A percentile compares a stretch with the other conserved stretches of the same genome.
These are phyloP conservation scores for Chesias legatella DNA, from an alignment of 2,888 invertebrate species.

Conservation along the genomic window DNA sequence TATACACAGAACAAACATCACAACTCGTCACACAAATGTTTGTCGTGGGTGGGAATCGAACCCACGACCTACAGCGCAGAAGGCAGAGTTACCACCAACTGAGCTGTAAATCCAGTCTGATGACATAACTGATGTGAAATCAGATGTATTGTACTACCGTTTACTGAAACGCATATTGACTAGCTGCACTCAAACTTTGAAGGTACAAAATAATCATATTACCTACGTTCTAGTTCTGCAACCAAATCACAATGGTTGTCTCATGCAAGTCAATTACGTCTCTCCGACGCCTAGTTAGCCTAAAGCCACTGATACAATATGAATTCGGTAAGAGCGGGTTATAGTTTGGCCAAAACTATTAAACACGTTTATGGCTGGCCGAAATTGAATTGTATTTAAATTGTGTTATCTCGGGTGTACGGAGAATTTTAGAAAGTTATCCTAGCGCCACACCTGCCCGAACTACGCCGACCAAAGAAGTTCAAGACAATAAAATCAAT, in stretches of 20 bases:
- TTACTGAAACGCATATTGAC: neutral
- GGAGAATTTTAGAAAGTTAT: slow-evolving; percentile 30
- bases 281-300: slow-evolving; percentile 71
- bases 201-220: slow-evolving; percentile 36
- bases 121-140: no score
- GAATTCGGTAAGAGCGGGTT: slow-evolving; percentile 58
- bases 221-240: slow-evolving; percentile 38
- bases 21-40: no score
- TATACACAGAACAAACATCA: no score
- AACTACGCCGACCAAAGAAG: neutral
- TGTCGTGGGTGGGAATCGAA: no score
- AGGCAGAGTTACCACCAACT: no score
- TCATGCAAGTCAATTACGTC: slow-evolving; percentile 76
- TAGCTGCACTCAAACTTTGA: slow-evolving; percentile 22
- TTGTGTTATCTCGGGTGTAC: slow-evolving; percentile 44
- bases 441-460: slow-evolving; percentile 2
- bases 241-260: slow-evolving; percentile 69
- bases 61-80: no score
- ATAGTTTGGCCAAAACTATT: slow-evolving; percentile 57
- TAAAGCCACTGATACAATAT: slow-evolving; percentile 64
- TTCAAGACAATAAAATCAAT: no score
- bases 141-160: no score
- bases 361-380: slow-evolving; percentile 58
- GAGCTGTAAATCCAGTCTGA: no score
- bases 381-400: slow-evolving; percentile 61